Base-by-base conservation (phyloP, 2,113 vertebrate species). In the Herpetotheres cachinnans region DNA sequence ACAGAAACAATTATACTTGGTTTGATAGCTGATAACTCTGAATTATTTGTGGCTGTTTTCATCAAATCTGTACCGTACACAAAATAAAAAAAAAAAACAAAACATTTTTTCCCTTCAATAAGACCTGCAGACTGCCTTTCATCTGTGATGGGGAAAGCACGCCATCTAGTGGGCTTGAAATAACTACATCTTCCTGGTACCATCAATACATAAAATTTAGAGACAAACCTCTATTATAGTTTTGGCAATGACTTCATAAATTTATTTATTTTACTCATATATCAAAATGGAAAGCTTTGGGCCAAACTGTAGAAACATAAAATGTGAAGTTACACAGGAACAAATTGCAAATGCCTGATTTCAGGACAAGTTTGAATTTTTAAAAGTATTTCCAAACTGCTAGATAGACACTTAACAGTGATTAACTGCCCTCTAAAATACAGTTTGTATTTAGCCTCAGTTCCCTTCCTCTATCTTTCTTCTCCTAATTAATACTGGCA, bases 121-220 rank as follows among this genome's bases (percentile, higher is more conserved):
- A 34, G n/a, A 26, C 11, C 30, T 18, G 20, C 50, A 52, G 55
- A 12, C 6, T 58, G 18, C 55, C 32, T 63, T 71, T 82, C 20
- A 74, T 32, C 59, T 77, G 34, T 17, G n/a, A 82, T 24, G 56
- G 71, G 71, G 71, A 92, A 95, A 97, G 89, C 27, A 7, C 46
- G 96, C 97, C 98, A 97, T 74, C 97, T 98, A 78, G 93, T 92
- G 96, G 96, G 26, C 44, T 21, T 52, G 32, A 44, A 44, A 42
- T 66, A 91, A 74, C 46, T 42, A 5, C 12, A 62, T 47, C 36
- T n/a, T 73, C 30, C 82, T 55, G 21, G 7, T 63, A 56, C 11
- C 14, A 82, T 4, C 26, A 18, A 40, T 1, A 52, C 3, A 13
- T 6, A 26, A 50, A 47, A 42, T 24, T 13, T 6, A 56, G 17